Base-by-base conservation (phyloP, 2,113 vertebrate species). In the Heloderma charlesbogerti region DNA sequence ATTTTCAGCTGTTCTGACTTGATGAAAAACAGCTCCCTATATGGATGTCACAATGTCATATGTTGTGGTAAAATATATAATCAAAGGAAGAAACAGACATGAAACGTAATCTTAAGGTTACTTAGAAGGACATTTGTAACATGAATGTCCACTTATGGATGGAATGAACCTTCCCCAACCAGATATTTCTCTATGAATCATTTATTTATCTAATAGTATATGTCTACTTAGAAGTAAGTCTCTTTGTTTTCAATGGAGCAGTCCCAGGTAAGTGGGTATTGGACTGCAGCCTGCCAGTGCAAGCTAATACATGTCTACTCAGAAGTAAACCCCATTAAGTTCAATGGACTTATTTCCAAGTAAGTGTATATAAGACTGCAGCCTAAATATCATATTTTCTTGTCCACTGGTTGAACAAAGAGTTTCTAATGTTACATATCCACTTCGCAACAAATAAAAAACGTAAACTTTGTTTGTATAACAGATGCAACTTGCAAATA, bases 401-500 rank as follows among this genome's bases (percentile, higher is more conserved):
- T 45, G 20, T 12, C 86, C 89, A 87, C 90, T 54, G 25, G 43
- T 89, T 90, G 63, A 93, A 75, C 72, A 84, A 92, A 91, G 22
- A 91, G 10, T 45, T 85, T 34, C 27, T 69, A 92, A 92, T 67
- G 22, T 43, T 63, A n/a, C 22, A 20, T 86, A 86, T 84, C 92
- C 89, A 74, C 29, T 95, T 91, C 93, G 89, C 67, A 86, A 93
- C 40, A 27, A 71, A 4, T 83, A 0, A 16, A 75, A 7, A 88
- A 0, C 84, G 20, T 63, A 66, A 87, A 86, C 57, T 87, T 89
- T 91, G 27, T 71, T 63, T 78, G 18, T 82, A 92, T 93, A 95
- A 92, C 93, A 94, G 95, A 86, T 94, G 95, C 88, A 92, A 89
- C 90, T 87, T 91, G 86, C 91, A 97, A 95, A 92, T 93, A 95